These are phyloP conservation scores for Eupithecia inturbata DNA, from an alignment of 2,888 invertebrate genomes.

Conservation along the genomic window DNA sequence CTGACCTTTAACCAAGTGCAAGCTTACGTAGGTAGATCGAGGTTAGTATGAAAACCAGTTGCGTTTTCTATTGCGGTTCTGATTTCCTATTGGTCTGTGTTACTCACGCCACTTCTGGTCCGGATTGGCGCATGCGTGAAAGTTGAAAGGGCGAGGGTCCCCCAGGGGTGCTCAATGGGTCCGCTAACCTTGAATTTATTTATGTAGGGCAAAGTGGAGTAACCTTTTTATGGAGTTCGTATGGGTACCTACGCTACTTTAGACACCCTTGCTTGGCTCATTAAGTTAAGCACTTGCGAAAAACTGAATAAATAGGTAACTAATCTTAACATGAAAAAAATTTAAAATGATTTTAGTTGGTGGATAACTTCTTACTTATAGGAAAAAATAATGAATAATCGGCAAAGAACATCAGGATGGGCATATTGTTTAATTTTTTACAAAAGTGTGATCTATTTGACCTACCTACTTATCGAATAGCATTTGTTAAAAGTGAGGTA, in stretches of 20 bases:
- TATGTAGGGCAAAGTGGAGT: slow-evolving; percentile 31
- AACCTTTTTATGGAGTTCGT: slow-evolving; percentile 17
- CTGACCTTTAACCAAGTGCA: slow-evolving; percentile 9
- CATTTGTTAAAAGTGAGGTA: neutral
- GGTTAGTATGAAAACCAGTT: slow-evolving; percentile 17
- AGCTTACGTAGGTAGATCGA: neutral
- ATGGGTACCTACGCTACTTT: neutral
- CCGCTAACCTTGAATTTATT: slow-evolving; percentile 38
- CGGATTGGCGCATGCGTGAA: slow-evolving; percentile 55
- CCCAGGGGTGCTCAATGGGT: slow-evolving; percentile 32
- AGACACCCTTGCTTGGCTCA: neutral
- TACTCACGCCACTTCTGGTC: slow-evolving; percentile 46
- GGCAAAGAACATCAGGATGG: neutral
- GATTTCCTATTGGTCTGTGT: slow-evolving; percentile 16
- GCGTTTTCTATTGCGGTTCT: slow-evolving; percentile 17
- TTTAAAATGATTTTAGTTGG: no score
- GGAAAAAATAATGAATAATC: neutral
- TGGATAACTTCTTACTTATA: neutral
- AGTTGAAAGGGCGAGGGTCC: slow-evolving; percentile 39
- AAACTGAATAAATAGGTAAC: neutral
- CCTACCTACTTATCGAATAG: neutral
- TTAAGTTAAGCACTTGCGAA: neutral
- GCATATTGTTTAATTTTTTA: neutral
- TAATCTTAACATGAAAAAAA: neutral
- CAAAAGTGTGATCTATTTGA: neutral